phyloP scores from a whole-genome alignment of 2,113 vertebrate species.

The Phocoena sinus region DNA sequence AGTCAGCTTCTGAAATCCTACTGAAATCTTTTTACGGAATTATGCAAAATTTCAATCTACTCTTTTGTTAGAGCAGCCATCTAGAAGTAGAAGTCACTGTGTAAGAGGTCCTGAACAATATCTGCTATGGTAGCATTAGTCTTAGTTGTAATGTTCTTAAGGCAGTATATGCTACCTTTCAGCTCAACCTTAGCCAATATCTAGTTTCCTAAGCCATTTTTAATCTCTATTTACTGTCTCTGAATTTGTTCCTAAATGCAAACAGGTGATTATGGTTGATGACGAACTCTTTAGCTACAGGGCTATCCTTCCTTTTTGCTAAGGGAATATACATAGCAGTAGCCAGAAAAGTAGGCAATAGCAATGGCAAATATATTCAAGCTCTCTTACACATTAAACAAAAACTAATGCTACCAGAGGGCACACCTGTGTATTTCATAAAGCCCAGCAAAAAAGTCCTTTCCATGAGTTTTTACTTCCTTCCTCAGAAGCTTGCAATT shows the following conservation, averaged over 20 bases:
- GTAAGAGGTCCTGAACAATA: background rate
- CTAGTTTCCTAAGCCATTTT: background rate
- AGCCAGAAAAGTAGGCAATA: background rate
- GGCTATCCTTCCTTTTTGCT: background rate
- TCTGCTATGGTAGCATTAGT: background rate
- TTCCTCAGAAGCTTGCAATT: constrained; percentile 21
- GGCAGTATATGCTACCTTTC: background rate
- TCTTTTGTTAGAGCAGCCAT: background rate
- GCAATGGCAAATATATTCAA: background rate
- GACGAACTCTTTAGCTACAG: background rate
- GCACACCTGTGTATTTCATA: background rate
- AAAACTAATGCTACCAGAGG: background rate
- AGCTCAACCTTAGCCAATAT: background rate
- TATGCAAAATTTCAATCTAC: background rate
- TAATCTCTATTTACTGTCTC: background rate
- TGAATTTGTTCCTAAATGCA: background rate
- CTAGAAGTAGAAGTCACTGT: background rate
- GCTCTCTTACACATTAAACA: constrained; percentile 1
- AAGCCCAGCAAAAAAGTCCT: background rate
- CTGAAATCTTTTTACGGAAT: background rate
- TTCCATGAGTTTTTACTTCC: background rate
- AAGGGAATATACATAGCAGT: background rate
- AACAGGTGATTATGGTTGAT: background rate
- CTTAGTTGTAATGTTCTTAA: background rate
- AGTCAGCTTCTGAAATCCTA: background rate